Evolutionary conservation across 2,113 vertebrate genomes (phyloP).

Genomic region (Orycteropus afer): DNA sequence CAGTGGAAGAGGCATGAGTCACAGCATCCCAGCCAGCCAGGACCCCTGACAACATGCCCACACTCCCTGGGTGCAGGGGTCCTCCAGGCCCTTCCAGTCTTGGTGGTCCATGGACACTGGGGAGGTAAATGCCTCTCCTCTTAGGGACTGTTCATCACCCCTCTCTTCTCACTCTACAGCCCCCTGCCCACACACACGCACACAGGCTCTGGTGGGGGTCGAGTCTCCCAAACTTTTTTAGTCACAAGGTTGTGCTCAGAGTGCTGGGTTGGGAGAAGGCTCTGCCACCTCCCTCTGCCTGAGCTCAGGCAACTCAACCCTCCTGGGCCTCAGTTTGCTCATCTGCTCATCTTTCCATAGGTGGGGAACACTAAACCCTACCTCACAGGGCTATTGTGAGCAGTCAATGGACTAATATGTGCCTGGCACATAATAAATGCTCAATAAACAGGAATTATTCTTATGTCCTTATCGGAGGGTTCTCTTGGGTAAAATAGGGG

Average conservation of each 20-base stretch:
- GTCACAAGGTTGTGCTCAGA: background rate
- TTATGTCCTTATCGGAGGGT: rapidly evolving
- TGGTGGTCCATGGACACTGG: background rate
- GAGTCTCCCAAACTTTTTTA: background rate
- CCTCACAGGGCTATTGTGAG: background rate
- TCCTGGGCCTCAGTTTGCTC: background rate
- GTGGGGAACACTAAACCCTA: background rate
- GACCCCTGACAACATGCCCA: background rate
- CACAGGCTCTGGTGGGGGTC: background rate
- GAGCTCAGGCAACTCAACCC: background rate
- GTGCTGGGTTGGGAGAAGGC: background rate
- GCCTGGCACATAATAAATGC: no score
- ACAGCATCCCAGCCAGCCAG: background rate
- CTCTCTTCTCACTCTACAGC: no score
- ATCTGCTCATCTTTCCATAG: background rate
- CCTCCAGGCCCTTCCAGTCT: background rate
- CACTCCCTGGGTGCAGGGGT: rapidly evolving
- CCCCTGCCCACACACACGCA: no score
- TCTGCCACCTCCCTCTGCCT: background rate
- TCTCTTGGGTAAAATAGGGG: background rate
- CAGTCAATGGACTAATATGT: background rate
- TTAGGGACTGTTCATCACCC: background rate
- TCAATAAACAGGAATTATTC: background rate
- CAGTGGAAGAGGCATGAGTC: background rate
- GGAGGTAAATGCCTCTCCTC: background rate